These are phyloP conservation scores for Hyles lineata DNA, from an alignment of 2,888 invertebrate species.

Conservation along the genomic window DNA sequence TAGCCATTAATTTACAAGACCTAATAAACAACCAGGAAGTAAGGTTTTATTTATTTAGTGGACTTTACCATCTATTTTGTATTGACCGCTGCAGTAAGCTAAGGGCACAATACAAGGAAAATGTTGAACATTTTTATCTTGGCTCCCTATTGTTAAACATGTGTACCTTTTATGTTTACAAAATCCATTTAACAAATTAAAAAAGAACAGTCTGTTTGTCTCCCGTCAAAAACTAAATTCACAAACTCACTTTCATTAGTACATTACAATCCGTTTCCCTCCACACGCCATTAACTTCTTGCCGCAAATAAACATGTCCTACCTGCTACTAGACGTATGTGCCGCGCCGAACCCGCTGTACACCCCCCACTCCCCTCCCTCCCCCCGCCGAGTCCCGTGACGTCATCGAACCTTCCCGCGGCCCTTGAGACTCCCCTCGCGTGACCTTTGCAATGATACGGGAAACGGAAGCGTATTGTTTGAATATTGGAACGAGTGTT, in stretches of 20 bases:
- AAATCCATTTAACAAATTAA: too few species aligned
- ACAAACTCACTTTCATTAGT: background rate
- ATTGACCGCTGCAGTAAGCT: too few species aligned
- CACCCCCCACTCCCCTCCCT: background rate
- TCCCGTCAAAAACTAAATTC: background rate
- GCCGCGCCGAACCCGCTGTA: conserved; percentile 3
- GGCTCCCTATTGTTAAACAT: too few species aligned
- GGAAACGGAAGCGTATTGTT: conserved; percentile 7
- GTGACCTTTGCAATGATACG: conserved; percentile 3
- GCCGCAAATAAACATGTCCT: conserved; percentile 3
- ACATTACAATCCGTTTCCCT: background rate
- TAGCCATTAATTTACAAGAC: too few species aligned
- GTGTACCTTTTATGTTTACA: too few species aligned
- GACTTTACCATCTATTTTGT: too few species aligned
- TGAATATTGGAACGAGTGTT: conserved; percentile 8
- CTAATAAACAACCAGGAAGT: too few species aligned
- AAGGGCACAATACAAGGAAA: too few species aligned
- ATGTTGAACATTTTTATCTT: too few species aligned
- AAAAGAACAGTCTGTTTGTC: too few species aligned
- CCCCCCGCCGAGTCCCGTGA: background rate
- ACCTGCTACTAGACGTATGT: background rate
- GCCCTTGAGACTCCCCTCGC: background rate
- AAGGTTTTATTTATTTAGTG: too few species aligned
- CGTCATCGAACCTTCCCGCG: conserved; percentile 10
- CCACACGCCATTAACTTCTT: background rate